Base-by-base conservation (phyloP, 92 coral and sea anemone species). In the Bergia sp. region DNA sequence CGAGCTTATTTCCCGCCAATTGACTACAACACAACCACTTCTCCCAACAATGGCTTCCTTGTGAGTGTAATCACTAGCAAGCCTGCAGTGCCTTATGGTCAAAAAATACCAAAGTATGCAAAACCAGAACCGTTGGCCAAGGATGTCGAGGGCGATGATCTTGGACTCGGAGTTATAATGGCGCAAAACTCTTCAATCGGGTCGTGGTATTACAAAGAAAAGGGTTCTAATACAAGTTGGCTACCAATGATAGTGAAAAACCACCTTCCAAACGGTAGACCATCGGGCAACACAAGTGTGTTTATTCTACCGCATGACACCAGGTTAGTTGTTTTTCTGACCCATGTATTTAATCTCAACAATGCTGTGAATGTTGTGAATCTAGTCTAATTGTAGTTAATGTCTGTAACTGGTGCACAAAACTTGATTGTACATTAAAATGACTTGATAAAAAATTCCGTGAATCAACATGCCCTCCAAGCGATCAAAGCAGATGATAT, bases 131-230 rank as follows among this genome's bases (percentile, higher is more conserved):
- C 92, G 49, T 81, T 89, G 57, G 90, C 92, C 55, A 66, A 1
- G 23, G 97, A 94, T 81, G 82, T 90, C 37, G 97, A 94, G 18
- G 89, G 89, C 11, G 88, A 88, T 50, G 21, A 10, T 10, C 80
- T 87, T 38, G 97, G 95, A 8, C 72, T 94, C 16, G 97, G 91
- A 4, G 80, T 94, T 8, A 89, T 85, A 5, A 38, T 72, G 21
- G 96, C 95, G 44, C 75, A 73, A 37, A 94, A 93, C 85, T 67
- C 86, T 40, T 89, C 91, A 38, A 12, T 94, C 16, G 97, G 97
- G 3, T 82, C 90, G 37, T 94, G 91, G 90, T 86, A 91, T 61
- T 94, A 94, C 78, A 83, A 81, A 44, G 71, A 69, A 1, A 64
- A 64, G 6, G 74, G 85, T 38, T 69, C 77, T 2, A 37, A 29